Conservation (phyloP, 2,888 invertebrate species). For the Vannuccia rotundouncinata region DNA sequence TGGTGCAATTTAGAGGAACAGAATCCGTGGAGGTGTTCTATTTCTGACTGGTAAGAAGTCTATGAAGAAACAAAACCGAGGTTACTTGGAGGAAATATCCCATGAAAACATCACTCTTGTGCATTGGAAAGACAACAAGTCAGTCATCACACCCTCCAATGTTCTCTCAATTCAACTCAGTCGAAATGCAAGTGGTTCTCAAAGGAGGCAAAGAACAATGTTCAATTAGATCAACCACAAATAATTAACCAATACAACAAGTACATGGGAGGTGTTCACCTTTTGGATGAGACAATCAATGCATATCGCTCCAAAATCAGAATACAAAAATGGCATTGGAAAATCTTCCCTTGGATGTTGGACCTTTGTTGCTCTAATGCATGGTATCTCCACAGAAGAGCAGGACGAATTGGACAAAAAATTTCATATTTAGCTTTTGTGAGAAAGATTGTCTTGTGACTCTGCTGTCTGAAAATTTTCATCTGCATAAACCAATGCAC, state of each 20-base stretch:
- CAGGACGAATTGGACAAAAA: neutral
- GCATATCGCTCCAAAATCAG: neutral
- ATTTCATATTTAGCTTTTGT: no score
- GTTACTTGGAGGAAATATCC: no score
- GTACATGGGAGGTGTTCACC: constrained; percentile 16
- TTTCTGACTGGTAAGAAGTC: no score
- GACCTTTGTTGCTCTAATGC: neutral
- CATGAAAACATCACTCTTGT: no score
- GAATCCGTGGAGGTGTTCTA: neutral
- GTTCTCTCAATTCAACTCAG: neutral
- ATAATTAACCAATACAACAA: constrained; percentile 1
- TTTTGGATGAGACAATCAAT: neutral
- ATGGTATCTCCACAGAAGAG: neutral
- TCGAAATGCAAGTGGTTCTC: constrained; percentile 7
- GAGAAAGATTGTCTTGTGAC: no score
- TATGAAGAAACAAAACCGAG: no score
- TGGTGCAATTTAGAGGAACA: constrained; percentile 5
- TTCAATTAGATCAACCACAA: neutral
- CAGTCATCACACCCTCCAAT: neutral
- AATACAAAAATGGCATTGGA: constrained; percentile 39
- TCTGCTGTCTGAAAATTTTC: no score
- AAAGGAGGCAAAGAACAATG: neutral
- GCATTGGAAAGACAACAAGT: constrained; percentile 13
- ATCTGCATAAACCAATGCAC: neutral
- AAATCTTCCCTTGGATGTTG: neutral